Base-by-base conservation (phyloP, 2,888 invertebrate species). In the Merodon equestris region DNA sequence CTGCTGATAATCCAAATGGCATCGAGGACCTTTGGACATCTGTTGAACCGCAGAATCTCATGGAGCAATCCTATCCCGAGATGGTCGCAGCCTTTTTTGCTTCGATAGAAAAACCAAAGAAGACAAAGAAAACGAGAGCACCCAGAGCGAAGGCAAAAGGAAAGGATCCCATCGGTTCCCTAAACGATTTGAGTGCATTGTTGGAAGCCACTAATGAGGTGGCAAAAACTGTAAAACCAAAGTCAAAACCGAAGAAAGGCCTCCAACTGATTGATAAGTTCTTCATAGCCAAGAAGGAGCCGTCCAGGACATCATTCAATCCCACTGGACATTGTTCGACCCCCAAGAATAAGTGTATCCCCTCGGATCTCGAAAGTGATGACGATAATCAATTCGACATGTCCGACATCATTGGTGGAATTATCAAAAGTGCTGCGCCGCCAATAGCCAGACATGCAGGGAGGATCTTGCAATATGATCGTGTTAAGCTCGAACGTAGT, bases 31-130 rank as follows among this genome's bases (percentile, higher is more conserved):
- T 92, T 0, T 93, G 92, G 91, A 91, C 91, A 0, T 93, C 94
- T 0, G 90, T 93, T 19, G 95, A 95, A 86, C 92, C 94, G 0
- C 91, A 93, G 86, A 89, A 91, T 76, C 87, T 93, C 15, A 91
- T 95, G 83, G 88, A 90, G 38, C 86, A 88, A 81, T 92, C 92
- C 53, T 94, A 93, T 87, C 92, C 93, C 15, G 87, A 91, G 1
- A 71, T 94, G 66, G 93, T 93, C 0, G 89, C 91, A 51, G 85
- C 85, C 1, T 94, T 91, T 83, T 90, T 92, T 82, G 90, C 91
- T 75, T 89, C 90, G 34, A 91, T 92, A 74, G 91, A 92, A 86
- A 90, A 90, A 77, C 87, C 85, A 0, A 91, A 90, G 84, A 90
- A 89, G 83, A 87, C 88, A 83, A 90, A 89, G 81, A 84, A 85